Evolutionary conservation across 2,888 invertebrate species (phyloP).

Genomic region (Anthoptus insignis): DNA sequence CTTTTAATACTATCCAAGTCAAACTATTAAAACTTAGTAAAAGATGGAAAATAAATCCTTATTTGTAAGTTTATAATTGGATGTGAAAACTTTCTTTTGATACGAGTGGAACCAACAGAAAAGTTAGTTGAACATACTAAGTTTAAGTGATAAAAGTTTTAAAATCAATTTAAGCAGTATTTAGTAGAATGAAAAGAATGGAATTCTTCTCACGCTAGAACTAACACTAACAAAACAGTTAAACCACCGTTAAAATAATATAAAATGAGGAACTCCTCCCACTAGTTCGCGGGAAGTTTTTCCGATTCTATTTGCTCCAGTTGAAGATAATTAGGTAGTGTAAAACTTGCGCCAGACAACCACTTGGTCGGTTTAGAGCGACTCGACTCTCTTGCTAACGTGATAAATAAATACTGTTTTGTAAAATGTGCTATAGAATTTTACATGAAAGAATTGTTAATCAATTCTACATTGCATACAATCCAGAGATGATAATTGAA

Average conservation of each 20-base stretch:
- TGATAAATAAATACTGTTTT: neutral
- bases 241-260: slow-evolving; percentile 19
- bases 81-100: neutral
- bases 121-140: too few species aligned
- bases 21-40: neutral
- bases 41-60: neutral
- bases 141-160: neutral
- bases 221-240: neutral
- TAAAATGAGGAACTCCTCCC: slow-evolving; percentile 12
- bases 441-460: too few species aligned
- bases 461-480: too few species aligned
- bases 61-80: neutral
- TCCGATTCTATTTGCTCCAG: slow-evolving; percentile 32
- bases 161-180: neutral
- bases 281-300: slow-evolving; percentile 17
- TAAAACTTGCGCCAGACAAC: slow-evolving; percentile 25
- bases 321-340: slow-evolving; percentile 26
- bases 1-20: too few species aligned
- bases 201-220: too few species aligned
- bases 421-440: neutral
- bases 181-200: neutral
- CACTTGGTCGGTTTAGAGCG: neutral
- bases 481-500: too few species aligned
- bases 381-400: neutral
- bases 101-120: too few species aligned